These are phyloP conservation scores for Cryptotermes secundus DNA, from an alignment of 1,140 invertebrate genomes.

Conservation along the genomic window DNA sequence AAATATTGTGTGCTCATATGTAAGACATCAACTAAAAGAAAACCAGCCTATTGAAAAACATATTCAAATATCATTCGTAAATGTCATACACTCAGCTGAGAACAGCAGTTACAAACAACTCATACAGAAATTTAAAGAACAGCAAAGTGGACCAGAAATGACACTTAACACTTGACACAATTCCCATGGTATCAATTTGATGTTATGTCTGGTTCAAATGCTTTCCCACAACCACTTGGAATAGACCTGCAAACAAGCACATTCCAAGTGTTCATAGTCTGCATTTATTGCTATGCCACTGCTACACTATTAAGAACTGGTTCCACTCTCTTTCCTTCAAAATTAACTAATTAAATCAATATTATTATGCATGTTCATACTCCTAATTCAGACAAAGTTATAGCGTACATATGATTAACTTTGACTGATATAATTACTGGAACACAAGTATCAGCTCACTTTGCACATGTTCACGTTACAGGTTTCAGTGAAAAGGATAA, in stretches of 20 bases:
- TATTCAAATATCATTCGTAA: background rate
- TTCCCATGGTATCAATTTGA: background rate
- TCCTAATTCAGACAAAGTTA: background rate
- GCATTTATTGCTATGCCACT: background rate
- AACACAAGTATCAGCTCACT: background rate
- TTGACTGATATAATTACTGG: background rate
- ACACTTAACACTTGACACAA: background rate
- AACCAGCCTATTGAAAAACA: background rate
- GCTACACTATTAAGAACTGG: background rate
- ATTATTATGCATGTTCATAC: background rate
- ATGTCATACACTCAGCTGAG: background rate
- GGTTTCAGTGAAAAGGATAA: conserved; percentile 87
- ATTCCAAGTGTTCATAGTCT: background rate
- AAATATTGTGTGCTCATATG: background rate
- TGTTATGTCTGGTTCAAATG: conserved; percentile 16
- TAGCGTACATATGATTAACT: background rate
- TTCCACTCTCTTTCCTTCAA: background rate
- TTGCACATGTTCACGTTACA: conserved; percentile 55
- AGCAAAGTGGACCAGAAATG: background rate
- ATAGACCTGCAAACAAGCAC: background rate
- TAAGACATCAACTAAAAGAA: background rate
- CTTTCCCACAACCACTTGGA: conserved; percentile 13
- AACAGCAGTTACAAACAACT: background rate
- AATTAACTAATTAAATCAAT: background rate
- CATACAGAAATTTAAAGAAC: background rate